A percentile compares a stretch with the other conserved stretches of the same genome.
These are phyloP conservation scores for Eristalinus sepulchralis DNA, from an alignment of 2,888 invertebrate genomes.

Conservation along the genomic window DNA sequence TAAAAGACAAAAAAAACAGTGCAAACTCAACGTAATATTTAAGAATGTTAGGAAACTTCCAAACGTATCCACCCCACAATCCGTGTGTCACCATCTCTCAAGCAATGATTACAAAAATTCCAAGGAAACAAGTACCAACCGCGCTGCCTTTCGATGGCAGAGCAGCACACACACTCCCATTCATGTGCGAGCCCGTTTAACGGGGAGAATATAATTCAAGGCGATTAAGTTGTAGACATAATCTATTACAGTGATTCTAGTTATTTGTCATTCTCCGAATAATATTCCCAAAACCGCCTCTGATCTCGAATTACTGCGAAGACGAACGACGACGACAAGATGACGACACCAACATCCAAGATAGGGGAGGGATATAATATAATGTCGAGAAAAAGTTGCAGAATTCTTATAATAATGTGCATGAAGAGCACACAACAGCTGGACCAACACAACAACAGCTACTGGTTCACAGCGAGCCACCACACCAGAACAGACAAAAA, in stretches of 20 bases:
- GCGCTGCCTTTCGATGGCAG: slow-evolving; percentile 18
- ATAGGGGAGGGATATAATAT: slow-evolving; percentile 45
- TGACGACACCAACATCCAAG: slow-evolving; percentile 40
- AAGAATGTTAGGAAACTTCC: slow-evolving; percentile 40
- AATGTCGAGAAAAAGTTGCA: slow-evolving; percentile 20
- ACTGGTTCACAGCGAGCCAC: slow-evolving; percentile 42
- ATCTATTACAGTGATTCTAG: slow-evolving; percentile 81
- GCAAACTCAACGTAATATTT: slow-evolving; percentile 53
- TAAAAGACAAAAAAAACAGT: slow-evolving; percentile 22
- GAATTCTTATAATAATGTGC: slow-evolving; percentile 69
- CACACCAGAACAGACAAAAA: slow-evolving; percentile 36
- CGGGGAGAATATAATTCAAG: slow-evolving; percentile 74
- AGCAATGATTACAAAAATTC: slow-evolving; percentile 37
- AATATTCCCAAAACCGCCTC: slow-evolving; percentile 79
- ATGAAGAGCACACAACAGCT: slow-evolving; percentile 72
- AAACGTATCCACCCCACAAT: slow-evolving; percentile 37
- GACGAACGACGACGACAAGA: slow-evolving; percentile 49
- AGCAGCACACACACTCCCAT: slow-evolving; percentile 51
- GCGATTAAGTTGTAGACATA: slow-evolving; percentile 81
- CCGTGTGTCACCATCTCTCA: slow-evolving; percentile 26
- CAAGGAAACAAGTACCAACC: slow-evolving; percentile 37
- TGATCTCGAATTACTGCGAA: slow-evolving; percentile 78
- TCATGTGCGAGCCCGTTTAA: slow-evolving; percentile 37
- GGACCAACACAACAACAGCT: slow-evolving; percentile 56
- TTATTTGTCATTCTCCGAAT: slow-evolving; percentile 79